Evolutionary conservation across 1,140 invertebrate species (phyloP).

Genomic region (Goniozus legneri): DNA sequence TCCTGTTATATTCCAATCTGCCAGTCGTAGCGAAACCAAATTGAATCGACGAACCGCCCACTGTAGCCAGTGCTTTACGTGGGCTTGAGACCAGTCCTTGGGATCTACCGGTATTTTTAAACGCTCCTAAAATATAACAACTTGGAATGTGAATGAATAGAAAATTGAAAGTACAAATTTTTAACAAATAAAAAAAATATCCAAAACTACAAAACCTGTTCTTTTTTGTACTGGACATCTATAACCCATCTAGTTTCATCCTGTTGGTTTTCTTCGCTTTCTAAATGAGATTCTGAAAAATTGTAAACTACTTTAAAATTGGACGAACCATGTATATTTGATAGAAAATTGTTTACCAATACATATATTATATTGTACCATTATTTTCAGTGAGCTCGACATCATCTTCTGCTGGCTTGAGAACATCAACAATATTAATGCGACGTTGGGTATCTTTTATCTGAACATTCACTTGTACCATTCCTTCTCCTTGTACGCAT

Average conservation of each 20-base stretch:
- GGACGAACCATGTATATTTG: background rate
- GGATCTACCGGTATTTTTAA: conserved; percentile 70
- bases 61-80: conserved; percentile 86
- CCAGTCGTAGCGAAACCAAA: conserved; percentile 61
- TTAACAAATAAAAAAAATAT: conserved; percentile 4
- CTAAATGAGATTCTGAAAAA: conserved; percentile 28
- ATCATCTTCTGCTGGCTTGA: conserved; percentile 81
- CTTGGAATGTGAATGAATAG: no score
- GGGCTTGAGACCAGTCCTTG: conserved; percentile 65
- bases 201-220: no score
- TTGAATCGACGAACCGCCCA: conserved; percentile 91
- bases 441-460: conserved; percentile 67
- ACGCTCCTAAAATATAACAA: conserved; percentile 47
- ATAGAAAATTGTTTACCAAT: no score
- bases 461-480: conserved; percentile 91
- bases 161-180: conserved; percentile 11
- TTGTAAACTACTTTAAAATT: conserved; percentile 13
- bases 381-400: conserved; percentile 55
- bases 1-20: conserved; percentile 79
- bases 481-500: conserved; percentile 87
- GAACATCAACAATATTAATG: conserved; percentile 86
- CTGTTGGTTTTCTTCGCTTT: conserved; percentile 47
- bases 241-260: conserved; percentile 78
- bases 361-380: conserved; percentile 20
- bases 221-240: conserved; percentile 73